A percentile compares a stretch with the other conserved stretches of the same genome.
These are phyloP conservation scores for Meliscaeva auricollis DNA, from an alignment of 2,888 invertebrate species.

Conservation along the genomic window DNA sequence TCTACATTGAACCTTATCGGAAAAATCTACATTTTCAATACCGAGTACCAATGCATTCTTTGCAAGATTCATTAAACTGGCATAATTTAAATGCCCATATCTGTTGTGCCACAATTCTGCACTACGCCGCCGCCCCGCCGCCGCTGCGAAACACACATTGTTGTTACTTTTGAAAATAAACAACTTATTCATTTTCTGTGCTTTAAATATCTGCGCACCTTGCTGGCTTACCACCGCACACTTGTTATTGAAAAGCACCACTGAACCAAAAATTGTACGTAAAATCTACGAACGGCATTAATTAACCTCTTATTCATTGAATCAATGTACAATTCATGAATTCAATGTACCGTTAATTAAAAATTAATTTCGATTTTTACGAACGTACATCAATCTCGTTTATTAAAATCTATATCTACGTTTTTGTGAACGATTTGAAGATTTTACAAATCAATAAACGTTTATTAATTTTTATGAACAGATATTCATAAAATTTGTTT, in stretches of 20 bases:
- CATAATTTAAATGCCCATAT: slow-evolving; percentile 25
- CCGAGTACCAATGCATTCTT: slow-evolving; percentile 9
- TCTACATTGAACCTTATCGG: slow-evolving; percentile 25
- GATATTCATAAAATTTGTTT: no score
- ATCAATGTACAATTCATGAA: no score
- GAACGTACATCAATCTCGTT: no score
- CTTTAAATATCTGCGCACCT: slow-evolving; percentile 41
- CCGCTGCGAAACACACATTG: background rate
- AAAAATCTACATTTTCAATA: background rate
- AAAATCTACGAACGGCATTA: no score
- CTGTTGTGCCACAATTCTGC: slow-evolving; percentile 9
- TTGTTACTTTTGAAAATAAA: slow-evolving; percentile 11
- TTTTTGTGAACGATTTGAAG: no score
- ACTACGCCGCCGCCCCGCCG: slow-evolving; percentile 5
- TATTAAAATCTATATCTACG: no score
- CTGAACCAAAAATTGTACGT: no score
- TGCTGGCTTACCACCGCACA: slow-evolving; percentile 32
- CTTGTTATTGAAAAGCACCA: slow-evolving; percentile 38
- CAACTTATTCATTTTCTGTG: slow-evolving; percentile 47
- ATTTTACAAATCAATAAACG: no score
- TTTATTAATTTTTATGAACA: no score
- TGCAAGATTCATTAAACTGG: slow-evolving; percentile 18
- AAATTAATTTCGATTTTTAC: no score
- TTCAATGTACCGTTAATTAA: no score
- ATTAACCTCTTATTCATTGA: no score